phyloP scores from a whole-genome alignment of 2,797 vertebrate genomes.

The Notamacropus eugenii region DNA sequence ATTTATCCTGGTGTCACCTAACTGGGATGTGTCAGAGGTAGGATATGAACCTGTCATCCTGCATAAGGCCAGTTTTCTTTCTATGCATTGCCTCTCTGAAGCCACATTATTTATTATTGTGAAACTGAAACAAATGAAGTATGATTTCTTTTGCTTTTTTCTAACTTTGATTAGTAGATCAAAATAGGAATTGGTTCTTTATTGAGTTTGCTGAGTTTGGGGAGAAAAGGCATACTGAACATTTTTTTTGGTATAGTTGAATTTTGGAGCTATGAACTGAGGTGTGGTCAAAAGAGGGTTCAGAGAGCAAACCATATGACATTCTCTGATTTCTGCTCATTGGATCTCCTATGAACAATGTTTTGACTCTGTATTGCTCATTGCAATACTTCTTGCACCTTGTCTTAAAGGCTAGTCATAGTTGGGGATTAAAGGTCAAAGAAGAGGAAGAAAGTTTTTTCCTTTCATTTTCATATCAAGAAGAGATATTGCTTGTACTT shows the following conservation, averaged over 20 bases:
- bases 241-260: neutral
- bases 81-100: neutral
- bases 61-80: neutral
- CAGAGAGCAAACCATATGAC: too few species aligned
- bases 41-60: neutral
- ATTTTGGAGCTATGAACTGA: neutral
- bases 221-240: neutral
- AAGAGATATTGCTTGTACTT: neutral
- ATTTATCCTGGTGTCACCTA: neutral
- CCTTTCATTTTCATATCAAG: neutral
- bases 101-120: neutral
- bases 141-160: neutral
- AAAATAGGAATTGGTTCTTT: neutral
- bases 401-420: neutral
- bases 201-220: neutral
- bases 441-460: neutral
- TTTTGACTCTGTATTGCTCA: neutral
- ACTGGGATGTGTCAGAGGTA: neutral
- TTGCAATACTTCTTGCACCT: neutral
- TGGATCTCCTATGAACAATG: neutral
- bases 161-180: neutral
- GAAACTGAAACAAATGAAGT: neutral
- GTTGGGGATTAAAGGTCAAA: neutral
- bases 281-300: neutral
- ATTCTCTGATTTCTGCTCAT: neutral